Percentiles rank a stretch among this genome's conserved stretches.
phyloP scores from a whole-genome alignment of 2,888 invertebrate genomes.

The Eilema griseolum region DNA sequence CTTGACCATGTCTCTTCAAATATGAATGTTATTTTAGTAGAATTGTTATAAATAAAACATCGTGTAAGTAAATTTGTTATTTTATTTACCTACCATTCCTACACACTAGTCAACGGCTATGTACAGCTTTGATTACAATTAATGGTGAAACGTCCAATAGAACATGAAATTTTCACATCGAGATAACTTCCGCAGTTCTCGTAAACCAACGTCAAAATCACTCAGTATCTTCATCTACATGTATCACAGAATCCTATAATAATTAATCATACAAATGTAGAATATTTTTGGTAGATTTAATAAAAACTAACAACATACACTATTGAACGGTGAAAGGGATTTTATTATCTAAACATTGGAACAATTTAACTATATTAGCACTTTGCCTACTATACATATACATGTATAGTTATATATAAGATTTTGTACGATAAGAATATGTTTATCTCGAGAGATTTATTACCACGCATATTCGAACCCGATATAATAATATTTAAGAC shows the following conservation, averaged over 20 bases:
- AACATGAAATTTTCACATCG: slow-evolving; percentile 38
- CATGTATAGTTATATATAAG: neutral
- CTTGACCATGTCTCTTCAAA: neutral
- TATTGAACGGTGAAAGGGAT: slow-evolving; percentile 28
- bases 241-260: slow-evolving; percentile 56
- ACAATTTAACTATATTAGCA: slow-evolving; percentile 25
- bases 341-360: slow-evolving; percentile 33
- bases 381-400: slow-evolving; percentile 31
- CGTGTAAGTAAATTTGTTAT: slow-evolving; percentile 46
- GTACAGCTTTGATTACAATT: slow-evolving; percentile 66
- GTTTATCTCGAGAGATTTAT: too few relatives aligned
- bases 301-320: slow-evolving; percentile 26
- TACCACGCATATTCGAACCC: neutral
- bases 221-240: slow-evolving; percentile 40
- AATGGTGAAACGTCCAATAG: slow-evolving; percentile 49
- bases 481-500: neutral
- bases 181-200: slow-evolving; percentile 16
- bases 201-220: slow-evolving; percentile 19
- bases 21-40: neutral
- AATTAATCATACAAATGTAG: slow-evolving; percentile 26
- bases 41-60: slow-evolving; percentile 48
- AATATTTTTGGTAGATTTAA: slow-evolving; percentile 42
- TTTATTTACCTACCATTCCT: slow-evolving; percentile 76
- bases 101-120: slow-evolving; percentile 85
- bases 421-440: neutral